A percentile compares a stretch with the other conserved stretches of the same genome.
These are phyloP conservation scores for Laothoe populi DNA, from an alignment of 2,888 invertebrate genomes.

Conservation along the genomic window DNA sequence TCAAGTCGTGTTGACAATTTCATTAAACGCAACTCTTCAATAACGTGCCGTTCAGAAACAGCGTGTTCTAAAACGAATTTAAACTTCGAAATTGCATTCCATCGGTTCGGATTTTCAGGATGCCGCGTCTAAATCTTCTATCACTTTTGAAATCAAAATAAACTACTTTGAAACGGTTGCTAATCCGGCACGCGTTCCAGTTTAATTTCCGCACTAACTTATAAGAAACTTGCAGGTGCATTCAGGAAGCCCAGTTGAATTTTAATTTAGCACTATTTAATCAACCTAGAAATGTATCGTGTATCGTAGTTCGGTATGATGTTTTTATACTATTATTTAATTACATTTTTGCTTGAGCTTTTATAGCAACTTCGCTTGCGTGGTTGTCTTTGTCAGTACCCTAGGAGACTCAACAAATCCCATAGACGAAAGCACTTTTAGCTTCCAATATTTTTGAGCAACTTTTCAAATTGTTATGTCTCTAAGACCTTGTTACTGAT, in stretches of 20 bases:
- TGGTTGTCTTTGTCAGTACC: no score
- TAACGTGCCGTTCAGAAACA: slow-evolving; percentile 4
- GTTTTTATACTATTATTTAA: not conserved
- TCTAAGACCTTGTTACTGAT: no score
- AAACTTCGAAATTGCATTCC: slow-evolving; percentile 19
- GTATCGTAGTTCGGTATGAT: not conserved
- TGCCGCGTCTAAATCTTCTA: slow-evolving; percentile 20
- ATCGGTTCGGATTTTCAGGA: not conserved
- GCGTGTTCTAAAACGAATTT: slow-evolving; percentile 11
- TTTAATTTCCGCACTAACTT: slow-evolving; percentile 20
- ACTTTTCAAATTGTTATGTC: no score
- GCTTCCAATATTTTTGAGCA: no score
- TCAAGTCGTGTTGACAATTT: not conserved
- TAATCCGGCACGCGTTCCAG: slow-evolving; percentile 20
- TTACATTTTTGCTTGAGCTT: no score
- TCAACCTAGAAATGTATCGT: not conserved
- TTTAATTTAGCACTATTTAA: slow-evolving; percentile 12
- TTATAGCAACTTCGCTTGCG: no score
- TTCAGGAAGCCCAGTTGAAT: not conserved
- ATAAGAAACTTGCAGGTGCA: slow-evolving; percentile 23
- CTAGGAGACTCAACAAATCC: no score
- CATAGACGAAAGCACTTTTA: no score
- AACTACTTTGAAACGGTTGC: slow-evolving; percentile 6
- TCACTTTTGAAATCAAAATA: slow-evolving; percentile 20
- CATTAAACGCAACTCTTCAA: not conserved